phyloP scores from a whole-genome alignment of 2,888 invertebrate species.

The Notodonta dromedarius region DNA sequence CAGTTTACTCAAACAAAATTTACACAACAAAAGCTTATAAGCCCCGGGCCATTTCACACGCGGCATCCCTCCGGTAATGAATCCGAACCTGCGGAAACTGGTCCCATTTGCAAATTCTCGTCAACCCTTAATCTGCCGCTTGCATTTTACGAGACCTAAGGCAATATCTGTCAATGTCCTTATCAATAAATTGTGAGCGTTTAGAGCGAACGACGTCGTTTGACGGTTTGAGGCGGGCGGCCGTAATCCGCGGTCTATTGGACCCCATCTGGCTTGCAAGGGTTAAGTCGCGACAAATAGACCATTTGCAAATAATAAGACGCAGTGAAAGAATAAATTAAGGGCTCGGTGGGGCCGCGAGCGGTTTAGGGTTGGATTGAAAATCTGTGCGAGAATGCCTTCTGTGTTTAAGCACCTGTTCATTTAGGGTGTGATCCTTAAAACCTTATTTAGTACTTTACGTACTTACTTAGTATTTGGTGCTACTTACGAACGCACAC shows the following conservation, averaged over 20 bases:
- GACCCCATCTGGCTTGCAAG: conserved; percentile 80
- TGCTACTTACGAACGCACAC: too few species aligned
- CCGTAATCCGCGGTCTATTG: conserved; percentile 75
- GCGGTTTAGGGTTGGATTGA: conserved; percentile 40
- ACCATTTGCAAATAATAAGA: conserved; percentile 84
- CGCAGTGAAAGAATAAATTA: conserved; percentile 84
- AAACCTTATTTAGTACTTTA: not conserved
- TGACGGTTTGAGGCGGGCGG: conserved; percentile 75
- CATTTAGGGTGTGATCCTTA: not conserved
- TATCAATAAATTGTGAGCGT: conserved; percentile 82
- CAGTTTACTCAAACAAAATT: conserved; percentile 50
- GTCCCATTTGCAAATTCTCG: conserved; percentile 78
- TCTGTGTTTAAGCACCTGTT: conserved; percentile 15
- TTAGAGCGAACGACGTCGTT: conserved; percentile 79
- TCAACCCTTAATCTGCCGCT: conserved; percentile 79
- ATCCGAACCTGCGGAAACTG: conserved; percentile 63
- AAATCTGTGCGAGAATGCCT: conserved; percentile 37
- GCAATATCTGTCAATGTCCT: conserved; percentile 84
- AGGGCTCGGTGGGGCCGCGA: conserved; percentile 48
- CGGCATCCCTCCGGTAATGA: conserved; percentile 65
- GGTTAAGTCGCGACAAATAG: conserved; percentile 84
- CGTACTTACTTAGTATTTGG: too few species aligned
- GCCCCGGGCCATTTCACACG: conserved; percentile 54
- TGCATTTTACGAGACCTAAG: conserved; percentile 79
- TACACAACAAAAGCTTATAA: conserved; percentile 61